Base-by-base conservation (phyloP, 2,888 invertebrate species). In the Epiperipatus broadwayi region DNA sequence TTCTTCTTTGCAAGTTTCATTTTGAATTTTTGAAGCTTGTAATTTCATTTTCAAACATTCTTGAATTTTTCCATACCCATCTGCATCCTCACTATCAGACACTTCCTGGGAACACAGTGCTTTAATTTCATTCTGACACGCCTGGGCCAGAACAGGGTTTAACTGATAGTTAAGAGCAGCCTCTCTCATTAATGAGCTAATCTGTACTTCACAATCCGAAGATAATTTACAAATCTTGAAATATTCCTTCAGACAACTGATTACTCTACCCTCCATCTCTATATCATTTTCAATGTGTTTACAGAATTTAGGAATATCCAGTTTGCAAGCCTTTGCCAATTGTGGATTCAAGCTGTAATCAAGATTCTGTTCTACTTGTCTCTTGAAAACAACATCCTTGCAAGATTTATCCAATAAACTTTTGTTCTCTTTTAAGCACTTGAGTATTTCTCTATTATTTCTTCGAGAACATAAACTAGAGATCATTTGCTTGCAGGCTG, bases 261-360 rank as follows among this genome's bases (percentile, higher is more conserved):
- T 70, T 19, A 76, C 75, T 64, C 77, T 75, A 21, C 85, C 87
- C 59, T 85, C 78, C 5, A 81, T 63, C 57, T 76, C 78, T n/a
- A n/a, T n/a, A n/a, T 41, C 27, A 4, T 42, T 27, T 30, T 41
- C 44, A 35, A 71, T 64, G 44, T 64, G 55, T 21, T 64, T 60
- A 53, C 78, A 78, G 55, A 71, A 72, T 50, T 73, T 76, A 42
- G 72, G 69, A 15, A 91, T 84, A 55, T 91, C 91, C 44, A 65
- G 56, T 47, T 72, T 71, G 55, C 93, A 93, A 10, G 77, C 72
- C 49, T 71, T 70, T 55, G 78, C 76, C 40, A 93, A 64, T 16
- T 75, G 71, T 3, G 78, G 79, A 63, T 91, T 87, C 44, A 91
- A 73, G 43, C 87, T 71, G 52, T 78, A 83, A 61, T 93, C 91